phyloP scores from a whole-genome alignment of 2,797 vertebrate genomes.

The Schizopygopsis pylzovi region DNA sequence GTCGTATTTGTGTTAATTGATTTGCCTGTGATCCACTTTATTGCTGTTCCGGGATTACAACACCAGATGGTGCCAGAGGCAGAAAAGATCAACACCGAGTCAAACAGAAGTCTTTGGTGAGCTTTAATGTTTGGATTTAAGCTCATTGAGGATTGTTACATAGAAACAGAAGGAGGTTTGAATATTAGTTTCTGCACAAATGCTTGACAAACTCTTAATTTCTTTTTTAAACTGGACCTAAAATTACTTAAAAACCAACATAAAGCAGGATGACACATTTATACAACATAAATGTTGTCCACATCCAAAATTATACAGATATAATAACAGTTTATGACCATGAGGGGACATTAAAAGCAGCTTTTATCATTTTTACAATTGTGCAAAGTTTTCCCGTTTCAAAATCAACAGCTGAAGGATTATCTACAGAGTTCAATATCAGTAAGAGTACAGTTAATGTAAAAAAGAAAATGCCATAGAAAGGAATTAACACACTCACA shows the following conservation, averaged over 20 bases:
- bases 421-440: constrained; percentile 32
- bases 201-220: constrained; percentile 6
- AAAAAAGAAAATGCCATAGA: constrained; percentile 46
- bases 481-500: constrained; percentile 36
- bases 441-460: constrained; percentile 33
- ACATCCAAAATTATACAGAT: constrained; percentile 24
- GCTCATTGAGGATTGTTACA: constrained; percentile 16
- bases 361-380: constrained; percentile 46
- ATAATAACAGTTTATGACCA: constrained; percentile 33
- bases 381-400: constrained; percentile 49
- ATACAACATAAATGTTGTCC: not conserved
- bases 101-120: constrained; percentile 14
- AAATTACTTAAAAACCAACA: not conserved
- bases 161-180: not conserved
- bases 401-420: constrained; percentile 40
- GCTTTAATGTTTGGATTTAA: constrained; percentile 24
- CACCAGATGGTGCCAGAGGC: constrained; percentile 27
- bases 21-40: not conserved
- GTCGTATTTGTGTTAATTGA: not conserved
- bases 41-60: not conserved
- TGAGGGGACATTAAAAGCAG: constrained; percentile 53
- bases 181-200: not conserved
- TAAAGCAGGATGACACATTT: not conserved
- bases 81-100: not conserved
- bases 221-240: not conserved